phyloP scores from a whole-genome alignment of 2,888 invertebrate species.

The Strigamia crassipes region DNA sequence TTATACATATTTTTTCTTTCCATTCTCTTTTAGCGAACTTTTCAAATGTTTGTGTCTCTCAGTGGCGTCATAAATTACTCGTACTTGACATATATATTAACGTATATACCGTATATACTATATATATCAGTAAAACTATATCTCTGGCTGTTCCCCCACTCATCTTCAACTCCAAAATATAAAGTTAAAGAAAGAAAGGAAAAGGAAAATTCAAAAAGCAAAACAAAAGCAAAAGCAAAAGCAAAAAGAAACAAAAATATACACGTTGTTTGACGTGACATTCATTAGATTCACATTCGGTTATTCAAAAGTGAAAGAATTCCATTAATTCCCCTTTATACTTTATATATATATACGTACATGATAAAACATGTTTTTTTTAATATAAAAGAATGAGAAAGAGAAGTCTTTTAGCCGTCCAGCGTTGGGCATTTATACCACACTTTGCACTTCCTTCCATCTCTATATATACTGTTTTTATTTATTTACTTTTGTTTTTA shows the following conservation, averaged over 20 bases:
- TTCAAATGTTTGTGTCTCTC: constrained; percentile 30
- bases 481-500: constrained; percentile 25
- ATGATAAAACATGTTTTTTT: constrained; percentile 41
- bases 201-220: not conserved
- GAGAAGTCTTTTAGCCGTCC: constrained; percentile 49
- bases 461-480: constrained; percentile 47
- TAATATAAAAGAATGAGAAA: constrained; percentile 32
- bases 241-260: not conserved
- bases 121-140: not conserved
- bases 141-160: constrained; percentile 42
- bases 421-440: constrained; percentile 48
- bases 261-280: constrained; percentile 32
- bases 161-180: constrained; percentile 21
- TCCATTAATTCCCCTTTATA: not conserved
- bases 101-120: not conserved
- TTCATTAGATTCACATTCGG: constrained; percentile 38
- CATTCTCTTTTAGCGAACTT: constrained; percentile 23
- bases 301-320: not conserved
- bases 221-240: not conserved
- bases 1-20: not conserved
- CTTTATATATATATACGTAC: constrained; percentile 33
- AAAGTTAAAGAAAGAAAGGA: not conserved
- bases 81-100: not conserved
- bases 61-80: constrained; percentile 14
- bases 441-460: constrained; percentile 46